These are phyloP conservation scores for Passerina amoena DNA, from an alignment of 2,113 vertebrate genomes.

Conservation along the genomic window DNA sequence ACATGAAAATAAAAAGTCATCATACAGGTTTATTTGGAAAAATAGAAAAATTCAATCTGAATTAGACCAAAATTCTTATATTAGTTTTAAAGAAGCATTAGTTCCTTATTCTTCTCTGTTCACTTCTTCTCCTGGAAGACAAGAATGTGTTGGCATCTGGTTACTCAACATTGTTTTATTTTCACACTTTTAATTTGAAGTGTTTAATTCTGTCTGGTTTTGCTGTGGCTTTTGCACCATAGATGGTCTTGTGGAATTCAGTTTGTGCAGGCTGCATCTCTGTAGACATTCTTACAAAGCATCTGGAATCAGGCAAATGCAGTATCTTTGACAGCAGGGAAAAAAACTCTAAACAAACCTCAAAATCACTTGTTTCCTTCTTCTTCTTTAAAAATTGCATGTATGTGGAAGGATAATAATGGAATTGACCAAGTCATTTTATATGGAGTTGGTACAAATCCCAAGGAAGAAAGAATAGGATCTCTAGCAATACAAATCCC, in stretches of 20 bases:
- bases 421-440: not conserved
- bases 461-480: not conserved
- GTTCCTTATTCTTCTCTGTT: not conserved
- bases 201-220: not conserved
- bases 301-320: not conserved
- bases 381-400: not conserved
- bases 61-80: not conserved
- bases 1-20: not conserved
- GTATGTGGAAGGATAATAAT: not conserved
- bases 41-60: not conserved
- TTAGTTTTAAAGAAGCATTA: not conserved
- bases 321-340: not conserved
- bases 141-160: not conserved
- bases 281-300: not conserved
- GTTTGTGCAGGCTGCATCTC: not conserved
- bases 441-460: not conserved
- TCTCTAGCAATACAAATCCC: not conserved
- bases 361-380: not conserved
- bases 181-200: not conserved
- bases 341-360: not conserved
- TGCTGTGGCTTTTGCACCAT: not conserved
- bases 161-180: not conserved
- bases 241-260: not conserved
- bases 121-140: not conserved
- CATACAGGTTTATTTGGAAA: not conserved